Conservation (phyloP, 2,797 vertebrate species). For the Melopsittacus undulatus region DNA sequence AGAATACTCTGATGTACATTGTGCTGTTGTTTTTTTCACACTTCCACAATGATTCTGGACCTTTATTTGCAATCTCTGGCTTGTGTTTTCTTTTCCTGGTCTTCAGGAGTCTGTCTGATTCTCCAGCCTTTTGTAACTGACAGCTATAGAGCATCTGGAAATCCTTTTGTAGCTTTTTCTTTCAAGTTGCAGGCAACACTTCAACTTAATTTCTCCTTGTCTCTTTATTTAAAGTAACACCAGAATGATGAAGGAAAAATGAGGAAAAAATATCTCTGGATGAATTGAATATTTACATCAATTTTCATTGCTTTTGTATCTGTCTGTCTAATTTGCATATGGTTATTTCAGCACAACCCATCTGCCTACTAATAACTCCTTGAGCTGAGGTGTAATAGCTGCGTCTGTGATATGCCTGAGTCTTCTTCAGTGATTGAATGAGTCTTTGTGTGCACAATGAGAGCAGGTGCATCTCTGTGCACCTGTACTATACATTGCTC, state of each 20-base stretch:
- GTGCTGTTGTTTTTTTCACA: not conserved
- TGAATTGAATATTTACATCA: not conserved
- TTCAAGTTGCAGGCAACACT: not conserved
- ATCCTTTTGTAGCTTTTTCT: not conserved
- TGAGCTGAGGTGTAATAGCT: not conserved
- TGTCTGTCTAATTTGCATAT: not conserved
- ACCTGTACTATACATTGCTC: not conserved
- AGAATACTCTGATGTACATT: not conserved
- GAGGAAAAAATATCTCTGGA: not conserved
- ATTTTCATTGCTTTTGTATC: not conserved
- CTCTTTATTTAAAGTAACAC: not conserved
- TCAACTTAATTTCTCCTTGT: not conserved
- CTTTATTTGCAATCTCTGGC: not conserved
- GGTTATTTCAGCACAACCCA: not conserved
- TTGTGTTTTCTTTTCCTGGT: not conserved
- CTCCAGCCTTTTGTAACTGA: not conserved
- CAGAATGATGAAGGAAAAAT: not conserved
- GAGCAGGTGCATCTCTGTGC: not conserved
- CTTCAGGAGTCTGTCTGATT: not conserved
- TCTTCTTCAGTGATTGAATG: not conserved
- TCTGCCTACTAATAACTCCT: not conserved
- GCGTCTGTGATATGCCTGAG: not conserved
- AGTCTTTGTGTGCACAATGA: not conserved
- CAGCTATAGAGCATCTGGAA: not conserved
- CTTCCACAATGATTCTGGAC: not conserved